Percentiles rank a stretch among this genome's conserved stretches.
Evolutionary conservation across 2,888 invertebrate species (phyloP).

Genomic region (Tenthredo mesomela): DNA sequence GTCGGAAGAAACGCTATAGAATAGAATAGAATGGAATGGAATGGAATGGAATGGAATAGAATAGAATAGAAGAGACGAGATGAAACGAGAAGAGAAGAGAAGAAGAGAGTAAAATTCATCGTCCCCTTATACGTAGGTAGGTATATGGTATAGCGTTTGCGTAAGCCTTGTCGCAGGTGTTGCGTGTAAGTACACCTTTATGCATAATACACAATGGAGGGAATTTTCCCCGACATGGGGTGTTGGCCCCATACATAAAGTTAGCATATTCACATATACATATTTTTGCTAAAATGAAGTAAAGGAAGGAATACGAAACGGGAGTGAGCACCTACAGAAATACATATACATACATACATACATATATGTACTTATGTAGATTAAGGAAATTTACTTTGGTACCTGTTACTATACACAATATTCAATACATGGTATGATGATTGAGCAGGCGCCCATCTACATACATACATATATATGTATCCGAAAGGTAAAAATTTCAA

Average conservation of each 20-base stretch:
- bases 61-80: not conserved
- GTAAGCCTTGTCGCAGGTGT: conserved; percentile 42
- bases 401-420: too few species aligned
- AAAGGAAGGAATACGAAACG: not conserved
- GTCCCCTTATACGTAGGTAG: not conserved
- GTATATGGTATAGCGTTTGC: not conserved
- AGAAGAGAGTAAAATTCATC: not conserved
- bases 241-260: conserved; percentile 1
- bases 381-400: not conserved
- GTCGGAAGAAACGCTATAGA: not conserved
- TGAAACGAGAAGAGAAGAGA: not conserved
- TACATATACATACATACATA: not conserved
- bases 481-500: too few species aligned
- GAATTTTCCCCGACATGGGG: not conserved
- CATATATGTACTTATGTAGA: not conserved
- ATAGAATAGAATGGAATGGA: not conserved
- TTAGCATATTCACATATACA: conserved; percentile 41
- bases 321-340: not conserved
- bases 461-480: too few species aligned
- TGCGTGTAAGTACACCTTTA: conserved; percentile 41
- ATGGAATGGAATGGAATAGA: not conserved
- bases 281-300: not conserved
- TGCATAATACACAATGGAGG: conserved; percentile 33
- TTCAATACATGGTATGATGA: too few species aligned
- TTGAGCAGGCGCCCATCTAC: too few species aligned